Percentiles rank a stretch among this genome's conserved stretches.
These are phyloP conservation scores for Hydrolagus affinis DNA, from an alignment of 2,113 vertebrate species.

Conservation along the genomic window DNA sequence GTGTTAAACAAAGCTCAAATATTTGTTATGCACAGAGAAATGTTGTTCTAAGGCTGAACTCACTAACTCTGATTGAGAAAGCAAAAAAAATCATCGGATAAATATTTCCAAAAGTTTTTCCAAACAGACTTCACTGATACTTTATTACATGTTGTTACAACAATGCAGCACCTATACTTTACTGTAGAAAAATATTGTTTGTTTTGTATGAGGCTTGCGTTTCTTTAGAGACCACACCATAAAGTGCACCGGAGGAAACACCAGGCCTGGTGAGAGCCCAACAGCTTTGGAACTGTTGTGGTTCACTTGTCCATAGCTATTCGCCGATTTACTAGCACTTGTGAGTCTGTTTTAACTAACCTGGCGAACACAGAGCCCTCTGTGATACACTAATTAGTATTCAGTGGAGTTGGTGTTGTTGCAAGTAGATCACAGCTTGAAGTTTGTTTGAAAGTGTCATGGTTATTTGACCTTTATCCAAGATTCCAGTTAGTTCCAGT, in stretches of 20 bases:
- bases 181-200: neutral
- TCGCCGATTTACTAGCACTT: conserved; percentile 35
- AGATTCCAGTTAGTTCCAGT: conserved; percentile 46
- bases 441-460: conserved; percentile 42
- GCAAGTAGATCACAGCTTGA: conserved; percentile 41
- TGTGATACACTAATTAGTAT: conserved; percentile 56
- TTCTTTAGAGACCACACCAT: neutral
- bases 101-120: neutral
- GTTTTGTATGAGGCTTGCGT: neutral
- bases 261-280: neutral
- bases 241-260: neutral
- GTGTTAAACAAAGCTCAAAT: too few relatives aligned
- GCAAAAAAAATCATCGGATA: neutral
- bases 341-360: conserved; percentile 36
- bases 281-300: neutral
- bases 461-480: conserved; percentile 48
- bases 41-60: neutral
- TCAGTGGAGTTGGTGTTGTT: conserved; percentile 46
- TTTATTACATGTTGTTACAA: neutral
- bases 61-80: neutral
- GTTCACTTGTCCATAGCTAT: conserved; percentile 35
- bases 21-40: neutral
- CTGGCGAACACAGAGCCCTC: conserved; percentile 50
- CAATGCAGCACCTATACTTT: neutral
- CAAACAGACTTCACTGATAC: too few relatives aligned